Evolutionary conservation across 2,113 vertebrate genomes (phyloP).

Genomic region (Helogale parvula): DNA sequence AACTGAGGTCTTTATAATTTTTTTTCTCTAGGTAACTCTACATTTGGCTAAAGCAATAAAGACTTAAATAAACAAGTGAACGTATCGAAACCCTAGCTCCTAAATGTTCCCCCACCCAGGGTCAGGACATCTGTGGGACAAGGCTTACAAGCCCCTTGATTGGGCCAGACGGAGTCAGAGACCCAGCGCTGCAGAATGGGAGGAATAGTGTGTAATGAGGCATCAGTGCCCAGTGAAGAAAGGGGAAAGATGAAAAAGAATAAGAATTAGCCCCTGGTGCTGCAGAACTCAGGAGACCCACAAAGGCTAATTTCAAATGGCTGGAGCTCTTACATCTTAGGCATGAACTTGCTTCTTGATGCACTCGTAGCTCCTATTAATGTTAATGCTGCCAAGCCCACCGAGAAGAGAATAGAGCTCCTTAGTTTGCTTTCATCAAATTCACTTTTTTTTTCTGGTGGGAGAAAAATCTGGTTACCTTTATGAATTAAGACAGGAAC

Average conservation of each 20-base stretch:
- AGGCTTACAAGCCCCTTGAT: not conserved
- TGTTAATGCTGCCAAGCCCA: slow-evolving; percentile 78
- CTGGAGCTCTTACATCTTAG: slow-evolving; percentile 74
- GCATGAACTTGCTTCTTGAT: slow-evolving; percentile 74
- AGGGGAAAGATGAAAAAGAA: slow-evolving; percentile 81
- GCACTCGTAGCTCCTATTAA: slow-evolving; percentile 73
- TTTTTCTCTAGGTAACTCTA: not conserved
- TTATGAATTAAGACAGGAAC: slow-evolving; percentile 73
- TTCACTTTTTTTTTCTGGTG: slow-evolving; percentile 28
- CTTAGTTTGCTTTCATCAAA: slow-evolving; percentile 71
- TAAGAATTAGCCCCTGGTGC: slow-evolving; percentile 80
- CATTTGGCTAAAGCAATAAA: slow-evolving; percentile 49
- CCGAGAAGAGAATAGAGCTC: slow-evolving; percentile 69
- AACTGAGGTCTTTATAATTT: not conserved
- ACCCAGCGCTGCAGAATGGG: not conserved
- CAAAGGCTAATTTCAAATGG: slow-evolving; percentile 81
- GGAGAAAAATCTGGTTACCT: slow-evolving; percentile 55
- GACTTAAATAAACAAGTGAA: slow-evolving; percentile 38
- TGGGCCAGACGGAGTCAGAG: slow-evolving; percentile 36
- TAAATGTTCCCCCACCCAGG: not conserved
- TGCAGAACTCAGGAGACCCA: slow-evolving; percentile 74
- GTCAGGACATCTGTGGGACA: not conserved
- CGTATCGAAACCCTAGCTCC: not conserved
- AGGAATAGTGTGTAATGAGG: slow-evolving; percentile 74
- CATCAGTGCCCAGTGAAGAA: slow-evolving; percentile 75